Evolutionary conservation across 1,140 invertebrate genomes (phyloP).

Genomic region (Drosophila albomicans): DNA sequence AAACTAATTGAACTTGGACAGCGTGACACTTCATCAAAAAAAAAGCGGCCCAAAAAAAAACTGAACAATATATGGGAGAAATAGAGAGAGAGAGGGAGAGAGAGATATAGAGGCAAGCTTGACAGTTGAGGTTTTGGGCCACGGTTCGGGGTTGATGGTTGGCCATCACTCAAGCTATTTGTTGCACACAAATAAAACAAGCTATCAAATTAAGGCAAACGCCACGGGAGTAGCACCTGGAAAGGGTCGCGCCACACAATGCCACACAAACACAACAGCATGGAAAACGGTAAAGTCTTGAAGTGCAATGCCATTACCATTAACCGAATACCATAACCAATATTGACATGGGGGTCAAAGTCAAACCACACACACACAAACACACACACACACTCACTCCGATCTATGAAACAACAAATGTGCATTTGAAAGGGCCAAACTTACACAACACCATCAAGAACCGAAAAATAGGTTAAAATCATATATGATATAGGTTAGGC

Average conservation of each 20-base stretch:
- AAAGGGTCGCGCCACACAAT: slow-evolving; percentile 5
- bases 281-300: slow-evolving; percentile 41
- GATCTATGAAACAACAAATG: slow-evolving; percentile 60
- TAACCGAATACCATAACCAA: slow-evolving; percentile 41
- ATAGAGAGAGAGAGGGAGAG: background rate
- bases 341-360: slow-evolving; percentile 55
- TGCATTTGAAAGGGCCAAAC: slow-evolving; percentile 66
- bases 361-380: slow-evolving; percentile 22
- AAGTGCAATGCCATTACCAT: slow-evolving; percentile 44
- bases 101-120: background rate
- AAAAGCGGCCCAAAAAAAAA: slow-evolving; percentile 14
- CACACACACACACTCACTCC: too few relatives aligned
- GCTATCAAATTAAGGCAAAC: slow-evolving; percentile 75
- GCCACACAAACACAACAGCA: too few relatives aligned
- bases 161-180: slow-evolving; percentile 78
- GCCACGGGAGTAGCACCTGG: slow-evolving; percentile 58
- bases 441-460: slow-evolving; percentile 21
- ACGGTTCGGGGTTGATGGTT: slow-evolving; percentile 32
- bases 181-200: slow-evolving; percentile 79
- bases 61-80: slow-evolving; percentile 53
- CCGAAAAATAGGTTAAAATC: slow-evolving; percentile 54
- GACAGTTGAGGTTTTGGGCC: slow-evolving; percentile 15
- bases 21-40: slow-evolving; percentile 75
- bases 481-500: slow-evolving; percentile 40
- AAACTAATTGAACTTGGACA: slow-evolving; percentile 83